Conservation (phyloP, 1,140 invertebrate species). For the Hermetia illucens region DNA sequence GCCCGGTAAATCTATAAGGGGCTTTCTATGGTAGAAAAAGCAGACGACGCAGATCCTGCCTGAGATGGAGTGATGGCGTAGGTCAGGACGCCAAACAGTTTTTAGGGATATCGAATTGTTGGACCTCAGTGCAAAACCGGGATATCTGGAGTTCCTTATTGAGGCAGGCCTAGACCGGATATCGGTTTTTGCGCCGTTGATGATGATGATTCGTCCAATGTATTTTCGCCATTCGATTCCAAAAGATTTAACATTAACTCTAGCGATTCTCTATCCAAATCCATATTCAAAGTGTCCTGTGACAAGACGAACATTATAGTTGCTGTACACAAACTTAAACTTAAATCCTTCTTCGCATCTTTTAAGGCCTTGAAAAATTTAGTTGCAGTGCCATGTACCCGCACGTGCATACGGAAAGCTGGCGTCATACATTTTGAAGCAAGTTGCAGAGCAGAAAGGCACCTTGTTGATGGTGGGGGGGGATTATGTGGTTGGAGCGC, state of each 20-base stretch:
- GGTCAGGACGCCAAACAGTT: no score
- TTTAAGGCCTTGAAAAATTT: conserved; percentile 91
- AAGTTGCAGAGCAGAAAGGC: conserved; percentile 79
- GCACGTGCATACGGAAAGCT: conserved; percentile 90
- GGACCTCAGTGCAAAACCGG: no score
- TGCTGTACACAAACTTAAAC: conserved; percentile 84
- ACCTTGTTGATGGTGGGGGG: conserved; percentile 80
- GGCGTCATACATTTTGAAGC: conserved; percentile 90
- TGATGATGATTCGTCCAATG: no score
- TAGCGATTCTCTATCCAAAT: conserved; percentile 86
- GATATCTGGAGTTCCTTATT: no score
- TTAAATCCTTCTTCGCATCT: conserved; percentile 86
- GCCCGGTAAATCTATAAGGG: no score
- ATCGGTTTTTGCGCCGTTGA: no score
- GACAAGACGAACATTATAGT: conserved; percentile 95
- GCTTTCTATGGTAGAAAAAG: no score
- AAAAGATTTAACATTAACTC: conserved; percentile 90
- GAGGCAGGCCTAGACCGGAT: no score
- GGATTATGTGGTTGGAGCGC: conserved; percentile 72
- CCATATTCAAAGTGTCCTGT: conserved; percentile 94
- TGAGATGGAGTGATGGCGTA: no score
- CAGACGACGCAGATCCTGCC: no score
- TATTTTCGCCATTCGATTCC: conserved; percentile 63
- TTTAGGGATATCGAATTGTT: no score
- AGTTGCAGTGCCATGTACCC: conserved; percentile 88